Base-by-base conservation (phyloP, 2,888 invertebrate species). In the Anarsia innoxiella region DNA sequence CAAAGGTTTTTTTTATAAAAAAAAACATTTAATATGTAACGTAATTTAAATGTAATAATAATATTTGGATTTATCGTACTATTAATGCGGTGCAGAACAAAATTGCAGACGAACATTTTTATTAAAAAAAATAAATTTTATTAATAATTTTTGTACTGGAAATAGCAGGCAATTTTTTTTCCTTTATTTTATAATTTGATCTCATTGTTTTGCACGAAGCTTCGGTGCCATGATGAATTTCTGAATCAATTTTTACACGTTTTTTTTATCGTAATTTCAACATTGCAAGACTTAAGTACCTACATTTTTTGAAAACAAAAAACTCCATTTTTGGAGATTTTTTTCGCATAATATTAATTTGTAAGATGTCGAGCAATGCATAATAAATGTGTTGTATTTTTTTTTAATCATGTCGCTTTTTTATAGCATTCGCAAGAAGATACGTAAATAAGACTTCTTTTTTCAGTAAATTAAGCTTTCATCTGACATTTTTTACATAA, bases 141-240 rank as follows among this genome's bases (percentile, higher is more conserved):
- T n/a, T n/a, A n/a, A 53, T 53, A 54, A 49, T 46, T 57, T 57
- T 61, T 59, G 56, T 63, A 56, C 49, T 57, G 53, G 58, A 47
- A 48, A 39, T 60, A 71, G 82, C 82, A 80, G 83, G 83, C 83
- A 83, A 80, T 80, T 77, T 59, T 30, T 80, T 77, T 59, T 30
- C 6, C 38, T 44, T 44, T 10, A 30, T 44, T 55, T 53, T 49
- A 59, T 65, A 66, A 66, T 69, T 71, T 79, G 82, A 83, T 82
- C 82, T 82, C 80, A 82, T 75, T 62, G 46, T 52, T 65, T 71
- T 71, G 72, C 74, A 66, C 70, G 50, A 53, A 56, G 67, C 72
- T 71, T 72, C 52, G 64, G 79, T 80, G 79, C 77, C 82, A 75
- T 80, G 61, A 51, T 56, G 57, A 58, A 49, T 46, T n/a, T n/a